Base-by-base conservation (phyloP, 1,140 invertebrate genomes). In the Prorops nasuta region DNA sequence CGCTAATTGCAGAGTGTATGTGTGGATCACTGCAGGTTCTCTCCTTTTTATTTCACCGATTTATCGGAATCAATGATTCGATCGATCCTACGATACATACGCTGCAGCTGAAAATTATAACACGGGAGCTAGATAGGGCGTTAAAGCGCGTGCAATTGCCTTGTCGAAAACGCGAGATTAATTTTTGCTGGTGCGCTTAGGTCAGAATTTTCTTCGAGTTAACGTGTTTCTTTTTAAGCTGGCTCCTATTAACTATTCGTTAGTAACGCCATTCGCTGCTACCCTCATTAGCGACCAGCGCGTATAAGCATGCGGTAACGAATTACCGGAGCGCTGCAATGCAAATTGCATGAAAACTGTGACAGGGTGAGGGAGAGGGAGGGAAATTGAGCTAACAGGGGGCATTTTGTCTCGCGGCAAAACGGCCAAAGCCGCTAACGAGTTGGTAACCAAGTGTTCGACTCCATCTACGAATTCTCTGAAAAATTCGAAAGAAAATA, bases 311-410 rank as follows among this genome's bases (percentile, higher is more conserved):
- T 41, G 46, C 38, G 53, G 40, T 44, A 22, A 49, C 58, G 58
- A 61, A 61, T 60, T 61, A 61, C 58, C 36, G 46, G 41, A 45
- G 46, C 43, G 59, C 54, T 60, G 57, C 56, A 61, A 61, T 56
- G 57, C 54, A 61, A 61, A 61, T 60, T 61, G 58, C 57, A 56
- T 48, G 59, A 61, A 60, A 61, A 60, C 58, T 61, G 34, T 35
- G 34, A 35, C 34, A 4, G 34, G 4, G 34, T 4, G 34, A 40
- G 38, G 19, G 12, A 10, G 9, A 17, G 12, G n/a, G n/a, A n/a
- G n/a, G n/a, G n/a, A n/a, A n/a, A n/a, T 21, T 21, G 9, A 3
- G n/a, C 20, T 28, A 10, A 4, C 24, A 3, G 38, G 18, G 24
- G 19, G 16, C 38, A 40, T 21, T 40, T 40, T 40, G 38, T 40